Conservation (phyloP, 92 coral and sea anemone species). For the Paramuricea clavata region DNA sequence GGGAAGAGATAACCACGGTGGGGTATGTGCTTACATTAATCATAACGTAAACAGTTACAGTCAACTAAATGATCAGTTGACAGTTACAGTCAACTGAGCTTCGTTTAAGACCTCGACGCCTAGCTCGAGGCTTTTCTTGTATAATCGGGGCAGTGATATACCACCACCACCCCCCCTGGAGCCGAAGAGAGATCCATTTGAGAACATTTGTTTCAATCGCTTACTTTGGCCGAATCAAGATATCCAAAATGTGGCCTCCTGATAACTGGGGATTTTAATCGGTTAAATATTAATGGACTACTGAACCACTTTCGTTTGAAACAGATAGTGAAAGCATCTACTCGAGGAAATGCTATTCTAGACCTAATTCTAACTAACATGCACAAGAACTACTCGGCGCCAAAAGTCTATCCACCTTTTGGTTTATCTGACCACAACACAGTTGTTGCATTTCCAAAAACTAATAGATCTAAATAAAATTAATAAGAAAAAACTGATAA, state of each 20-base stretch:
- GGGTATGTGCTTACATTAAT: conserved; percentile 31
- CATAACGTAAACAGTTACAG: conserved; percentile 17
- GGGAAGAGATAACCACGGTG: conserved; percentile 47
- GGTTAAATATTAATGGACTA: neutral
- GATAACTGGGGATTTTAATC: neutral
- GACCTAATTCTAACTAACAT: neutral
- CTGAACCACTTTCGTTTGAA: neutral
- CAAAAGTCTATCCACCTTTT: neutral
- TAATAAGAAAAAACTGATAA: neutral
- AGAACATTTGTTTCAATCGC: too few species aligned
- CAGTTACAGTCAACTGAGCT: conserved; percentile 49
- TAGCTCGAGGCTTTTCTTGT: conserved; percentile 20
- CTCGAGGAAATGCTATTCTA: neutral
- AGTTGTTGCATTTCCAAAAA: neutral
- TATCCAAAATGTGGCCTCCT: neutral
- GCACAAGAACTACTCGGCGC: neutral
- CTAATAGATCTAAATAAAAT: neutral
- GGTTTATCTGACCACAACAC: neutral
- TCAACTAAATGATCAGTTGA: neutral
- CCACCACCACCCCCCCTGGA: too few species aligned
- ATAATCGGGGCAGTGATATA: neutral
- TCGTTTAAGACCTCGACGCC: conserved; percentile 48
- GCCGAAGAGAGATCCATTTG: too few species aligned
- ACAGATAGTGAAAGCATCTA: neutral
- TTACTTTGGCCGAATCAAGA: too few species aligned